phyloP scores from a whole-genome alignment of 2,113 vertebrate species.

The Equus quagga region DNA sequence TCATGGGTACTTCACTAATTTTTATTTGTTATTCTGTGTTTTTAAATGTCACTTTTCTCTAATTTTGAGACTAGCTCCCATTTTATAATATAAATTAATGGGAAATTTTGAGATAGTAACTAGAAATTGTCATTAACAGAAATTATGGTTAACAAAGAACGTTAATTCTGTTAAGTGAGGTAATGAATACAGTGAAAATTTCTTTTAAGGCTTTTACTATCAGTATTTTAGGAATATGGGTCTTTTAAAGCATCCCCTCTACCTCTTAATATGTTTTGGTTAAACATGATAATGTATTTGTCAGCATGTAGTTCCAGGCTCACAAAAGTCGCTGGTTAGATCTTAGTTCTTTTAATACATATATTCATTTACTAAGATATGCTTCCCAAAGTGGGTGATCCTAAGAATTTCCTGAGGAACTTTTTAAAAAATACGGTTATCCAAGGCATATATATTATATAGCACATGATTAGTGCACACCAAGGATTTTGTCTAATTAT shows the following conservation, averaged over 20 bases:
- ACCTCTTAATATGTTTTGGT: constrained; percentile 28
- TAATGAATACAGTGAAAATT: constrained; percentile 42
- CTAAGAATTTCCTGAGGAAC: background rate
- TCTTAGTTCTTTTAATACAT: constrained; percentile 32
- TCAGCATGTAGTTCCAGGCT: background rate
- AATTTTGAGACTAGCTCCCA: background rate
- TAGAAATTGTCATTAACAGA: background rate
- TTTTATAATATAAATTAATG: constrained; percentile 20
- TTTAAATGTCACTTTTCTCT: constrained; percentile 12
- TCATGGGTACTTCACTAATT: background rate
- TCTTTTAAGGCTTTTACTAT: background rate
- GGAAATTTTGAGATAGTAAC: background rate
- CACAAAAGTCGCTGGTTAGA: constrained; percentile 9
- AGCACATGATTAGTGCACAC: background rate
- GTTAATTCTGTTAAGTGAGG: background rate
- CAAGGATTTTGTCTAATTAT: constrained; percentile 25
- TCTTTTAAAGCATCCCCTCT: background rate
- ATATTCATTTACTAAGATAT: background rate
- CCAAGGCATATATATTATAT: background rate
- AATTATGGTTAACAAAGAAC: background rate
- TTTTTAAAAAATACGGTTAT: background rate
- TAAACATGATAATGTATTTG: constrained; percentile 33
- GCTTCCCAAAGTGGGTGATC: background rate
- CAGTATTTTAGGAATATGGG: background rate
- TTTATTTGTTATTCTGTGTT: constrained; percentile 41